Evolutionary conservation across 1,140 invertebrate species (phyloP).

Genomic region (Cardiocondyla obscurior): DNA sequence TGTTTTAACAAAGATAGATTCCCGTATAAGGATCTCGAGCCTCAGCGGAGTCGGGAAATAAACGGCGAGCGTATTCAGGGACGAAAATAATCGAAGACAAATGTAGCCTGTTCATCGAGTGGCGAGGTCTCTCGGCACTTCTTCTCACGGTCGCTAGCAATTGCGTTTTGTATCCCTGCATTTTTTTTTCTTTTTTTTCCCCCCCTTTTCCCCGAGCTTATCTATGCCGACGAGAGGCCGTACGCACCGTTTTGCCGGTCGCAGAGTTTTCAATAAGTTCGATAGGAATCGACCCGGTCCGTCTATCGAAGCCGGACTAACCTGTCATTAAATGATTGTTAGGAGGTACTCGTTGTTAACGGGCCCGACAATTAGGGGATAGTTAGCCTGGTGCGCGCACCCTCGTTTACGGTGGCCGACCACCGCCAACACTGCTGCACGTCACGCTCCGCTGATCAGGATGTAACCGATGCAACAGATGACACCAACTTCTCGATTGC

Average conservation of each 20-base stretch:
- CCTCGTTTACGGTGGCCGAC: constrained; percentile 66
- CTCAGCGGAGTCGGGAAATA: neutral
- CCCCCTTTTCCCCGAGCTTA: neutral
- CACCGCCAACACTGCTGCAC: constrained; percentile 50
- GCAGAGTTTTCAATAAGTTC: constrained; percentile 34
- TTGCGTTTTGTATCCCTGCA: neutral
- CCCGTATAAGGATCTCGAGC: constrained; percentile 22
- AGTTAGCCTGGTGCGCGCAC: constrained; percentile 70
- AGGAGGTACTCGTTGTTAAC: constrained; percentile 34
- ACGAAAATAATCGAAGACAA: constrained; percentile 35
- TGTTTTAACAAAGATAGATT: constrained; percentile 32
- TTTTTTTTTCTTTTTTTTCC: neutral
- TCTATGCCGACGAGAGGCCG: neutral
- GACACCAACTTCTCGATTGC: constrained; percentile 76
- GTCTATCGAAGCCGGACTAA: constrained; percentile 11
- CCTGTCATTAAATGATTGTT: constrained; percentile 40
- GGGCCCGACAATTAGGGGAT: constrained; percentile 72
- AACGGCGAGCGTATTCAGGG: neutral
- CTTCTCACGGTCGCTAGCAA: neutral
- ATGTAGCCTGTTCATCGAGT: neutral
- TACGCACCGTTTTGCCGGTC: neutral
- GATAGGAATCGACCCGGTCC: constrained; percentile 13
- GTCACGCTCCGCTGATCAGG: constrained; percentile 71
- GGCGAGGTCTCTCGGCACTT: neutral
- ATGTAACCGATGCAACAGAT: constrained; percentile 83